A percentile compares a stretch with the other conserved stretches of the same genome.
Conservation (phyloP, 1,140 invertebrate species). For the Drosophila oshimai region DNA sequence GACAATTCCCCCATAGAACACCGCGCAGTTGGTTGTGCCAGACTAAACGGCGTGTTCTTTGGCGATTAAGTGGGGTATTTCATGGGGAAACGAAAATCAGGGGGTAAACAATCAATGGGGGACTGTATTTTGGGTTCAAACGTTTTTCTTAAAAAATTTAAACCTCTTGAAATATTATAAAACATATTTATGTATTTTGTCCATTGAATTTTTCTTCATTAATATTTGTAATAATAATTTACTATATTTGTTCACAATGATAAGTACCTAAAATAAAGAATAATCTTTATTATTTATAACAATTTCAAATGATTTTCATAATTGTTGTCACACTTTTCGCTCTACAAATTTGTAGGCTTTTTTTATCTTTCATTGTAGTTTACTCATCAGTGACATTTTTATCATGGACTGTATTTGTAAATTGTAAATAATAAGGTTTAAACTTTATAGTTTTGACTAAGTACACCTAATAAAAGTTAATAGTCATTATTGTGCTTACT, state of each 20-base stretch:
- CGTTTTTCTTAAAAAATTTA: background rate
- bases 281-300: too few relatives aligned
- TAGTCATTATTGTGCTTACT: background rate
- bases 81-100: background rate
- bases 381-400: background rate
- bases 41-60: slow-evolving; percentile 60
- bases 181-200: too few relatives aligned
- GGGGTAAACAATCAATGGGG: background rate
- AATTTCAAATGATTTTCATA: too few relatives aligned
- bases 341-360: too few relatives aligned
- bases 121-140: background rate
- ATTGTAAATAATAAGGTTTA: background rate
- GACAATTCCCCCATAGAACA: slow-evolving; percentile 7
- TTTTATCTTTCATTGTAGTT: too few relatives aligned
- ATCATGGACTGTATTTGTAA: background rate
- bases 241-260: too few relatives aligned
- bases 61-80: slow-evolving; percentile 6
- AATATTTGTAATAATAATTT: too few relatives aligned
- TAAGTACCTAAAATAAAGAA: too few relatives aligned
- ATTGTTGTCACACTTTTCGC: too few relatives aligned
- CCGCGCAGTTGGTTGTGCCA: slow-evolving; percentile 33
- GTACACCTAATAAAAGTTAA: background rate
- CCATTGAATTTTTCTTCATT: too few relatives aligned
- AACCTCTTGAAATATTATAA: too few relatives aligned
- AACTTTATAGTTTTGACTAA: background rate